Percentiles rank a stretch among this genome's conserved stretches.
Conservation (phyloP, 2,797 vertebrate genomes). For the Paguma larvata region DNA sequence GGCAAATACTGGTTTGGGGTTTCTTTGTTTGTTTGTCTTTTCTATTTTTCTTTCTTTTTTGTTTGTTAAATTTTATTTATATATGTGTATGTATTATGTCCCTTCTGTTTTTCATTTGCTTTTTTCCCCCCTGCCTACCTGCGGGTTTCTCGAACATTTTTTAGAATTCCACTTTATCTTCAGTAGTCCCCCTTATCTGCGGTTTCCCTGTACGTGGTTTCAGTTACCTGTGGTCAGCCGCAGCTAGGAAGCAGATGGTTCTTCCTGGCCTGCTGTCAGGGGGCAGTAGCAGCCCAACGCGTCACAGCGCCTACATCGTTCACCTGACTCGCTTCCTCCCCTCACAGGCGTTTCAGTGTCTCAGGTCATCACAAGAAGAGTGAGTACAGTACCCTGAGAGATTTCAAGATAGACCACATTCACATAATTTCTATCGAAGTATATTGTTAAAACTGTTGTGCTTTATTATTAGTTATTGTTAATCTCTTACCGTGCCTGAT, state of each 20-base stretch:
- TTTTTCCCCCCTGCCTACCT: neutral
- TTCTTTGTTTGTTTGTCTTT: neutral
- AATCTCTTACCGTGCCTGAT: neutral
- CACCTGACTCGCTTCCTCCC: neutral
- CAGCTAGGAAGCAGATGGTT: neutral
- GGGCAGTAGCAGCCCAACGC: neutral
- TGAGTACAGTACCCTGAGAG: neutral
- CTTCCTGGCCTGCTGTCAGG: neutral
- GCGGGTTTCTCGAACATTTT: conserved; percentile 38
- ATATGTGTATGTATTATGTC: neutral
- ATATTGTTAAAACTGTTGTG: neutral
- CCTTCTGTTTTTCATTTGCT: neutral
- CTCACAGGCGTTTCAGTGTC: neutral
- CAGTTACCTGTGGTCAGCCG: neutral
- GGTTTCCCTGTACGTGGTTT: neutral
- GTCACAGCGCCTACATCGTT: neutral
- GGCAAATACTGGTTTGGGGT: neutral
- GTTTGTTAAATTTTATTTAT: neutral
- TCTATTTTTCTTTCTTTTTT: conserved; percentile 17
- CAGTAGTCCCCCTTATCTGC: neutral
- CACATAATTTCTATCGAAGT: neutral
- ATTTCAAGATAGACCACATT: neutral
- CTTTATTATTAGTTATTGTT: neutral
- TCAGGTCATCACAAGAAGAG: neutral
- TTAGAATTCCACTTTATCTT: neutral